These are phyloP conservation scores for Athetis lepigone DNA, from an alignment of 2,888 invertebrate genomes.

Conservation along the genomic window DNA sequence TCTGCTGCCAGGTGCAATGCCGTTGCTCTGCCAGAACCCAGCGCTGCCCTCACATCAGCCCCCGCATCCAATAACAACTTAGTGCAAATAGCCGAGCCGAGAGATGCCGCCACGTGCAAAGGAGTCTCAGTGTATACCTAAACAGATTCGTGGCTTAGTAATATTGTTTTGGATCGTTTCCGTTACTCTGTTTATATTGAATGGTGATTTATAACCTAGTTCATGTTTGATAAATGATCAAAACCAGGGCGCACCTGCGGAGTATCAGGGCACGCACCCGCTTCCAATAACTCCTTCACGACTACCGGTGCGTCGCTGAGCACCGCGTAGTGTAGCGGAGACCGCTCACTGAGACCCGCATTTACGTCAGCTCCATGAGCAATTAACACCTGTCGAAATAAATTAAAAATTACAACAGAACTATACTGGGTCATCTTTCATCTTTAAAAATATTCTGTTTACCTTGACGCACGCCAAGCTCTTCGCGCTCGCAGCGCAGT, in stretches of 20 bases:
- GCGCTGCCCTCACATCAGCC: conserved; percentile 94
- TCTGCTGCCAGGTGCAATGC: conserved; percentile 97
- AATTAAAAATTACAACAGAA: conserved; percentile 58
- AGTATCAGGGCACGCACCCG: conserved; percentile 95
- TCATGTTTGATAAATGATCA: conserved; percentile 41
- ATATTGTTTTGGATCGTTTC: conserved; percentile 46
- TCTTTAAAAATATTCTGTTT: conserved; percentile 67
- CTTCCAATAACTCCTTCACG: conserved; percentile 93
- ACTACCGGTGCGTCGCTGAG: conserved; percentile 94
- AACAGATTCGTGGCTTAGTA: conserved; percentile 55
- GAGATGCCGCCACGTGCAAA: conserved; percentile 94
- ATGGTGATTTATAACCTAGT: conserved; percentile 46
- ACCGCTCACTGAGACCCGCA: conserved; percentile 92
- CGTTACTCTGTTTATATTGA: conserved; percentile 53
- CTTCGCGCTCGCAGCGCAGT: conserved; percentile 94
- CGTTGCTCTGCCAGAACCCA: conserved; percentile 93
- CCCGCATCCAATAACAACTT: conserved; percentile 94
- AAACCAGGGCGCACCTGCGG: conserved; percentile 91
- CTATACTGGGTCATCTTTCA: conserved; percentile 67
- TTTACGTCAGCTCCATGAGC: conserved; percentile 95
- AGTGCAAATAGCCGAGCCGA: conserved; percentile 93
- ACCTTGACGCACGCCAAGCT: conserved; percentile 91
- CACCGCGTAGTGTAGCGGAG: conserved; percentile 96
- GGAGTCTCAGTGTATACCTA: conserved; percentile 96
- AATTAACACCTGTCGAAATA: conserved; percentile 90